phyloP scores from a whole-genome alignment of 2,113 vertebrate species.

The Andinoacara biseriatus region DNA sequence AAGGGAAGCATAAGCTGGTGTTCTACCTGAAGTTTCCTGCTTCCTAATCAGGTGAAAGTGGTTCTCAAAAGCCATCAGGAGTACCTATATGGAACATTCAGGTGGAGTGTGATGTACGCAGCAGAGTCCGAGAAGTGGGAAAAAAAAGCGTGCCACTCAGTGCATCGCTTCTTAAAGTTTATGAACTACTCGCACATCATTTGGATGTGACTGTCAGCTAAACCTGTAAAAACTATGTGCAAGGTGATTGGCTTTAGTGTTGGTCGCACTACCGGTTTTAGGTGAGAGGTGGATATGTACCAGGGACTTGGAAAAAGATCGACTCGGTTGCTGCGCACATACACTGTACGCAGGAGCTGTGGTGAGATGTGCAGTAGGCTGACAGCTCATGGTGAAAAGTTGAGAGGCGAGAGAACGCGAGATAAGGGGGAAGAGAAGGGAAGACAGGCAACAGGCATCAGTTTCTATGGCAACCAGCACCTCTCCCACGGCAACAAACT shows the following conservation, averaged over 20 bases:
- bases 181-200: background rate
- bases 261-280: background rate
- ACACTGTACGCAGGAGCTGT: constrained; percentile 5
- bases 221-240: background rate
- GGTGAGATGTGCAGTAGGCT: constrained; percentile 44
- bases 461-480: constrained; percentile 76
- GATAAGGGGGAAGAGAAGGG: constrained; percentile 1
- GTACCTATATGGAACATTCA: background rate
- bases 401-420: constrained; percentile 1
- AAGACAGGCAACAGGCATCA: constrained; percentile 55
- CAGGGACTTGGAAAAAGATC: background rate
- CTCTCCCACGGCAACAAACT: constrained; percentile 75
- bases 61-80: constrained; percentile 4
- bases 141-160: background rate
- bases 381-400: constrained; percentile 64
- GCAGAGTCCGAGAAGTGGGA: background rate
- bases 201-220: background rate
- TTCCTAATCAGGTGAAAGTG: background rate
- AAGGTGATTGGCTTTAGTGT: background rate
- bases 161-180: background rate
- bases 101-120: background rate
- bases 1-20: background rate
- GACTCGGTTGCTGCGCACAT: constrained; percentile 17
- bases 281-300: constrained; percentile 27
- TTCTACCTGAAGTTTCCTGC: constrained; percentile 4